Percentiles rank a stretch among this genome's conserved stretches.
Conservation (phyloP, 2,888 invertebrate genomes). For the Thumatha senex region DNA sequence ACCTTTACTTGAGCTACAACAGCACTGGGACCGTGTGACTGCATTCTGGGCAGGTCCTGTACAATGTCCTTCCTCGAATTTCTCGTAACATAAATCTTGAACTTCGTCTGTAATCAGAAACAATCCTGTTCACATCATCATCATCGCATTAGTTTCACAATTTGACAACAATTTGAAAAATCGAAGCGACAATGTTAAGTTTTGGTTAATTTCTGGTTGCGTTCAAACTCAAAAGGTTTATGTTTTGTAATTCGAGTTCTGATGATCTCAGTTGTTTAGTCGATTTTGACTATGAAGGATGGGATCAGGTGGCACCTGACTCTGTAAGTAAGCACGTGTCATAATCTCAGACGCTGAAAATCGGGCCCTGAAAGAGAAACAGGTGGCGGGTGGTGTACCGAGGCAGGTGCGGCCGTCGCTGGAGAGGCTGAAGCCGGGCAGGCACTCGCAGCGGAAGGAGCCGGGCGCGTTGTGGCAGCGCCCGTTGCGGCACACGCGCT, state of each 20-base stretch:
- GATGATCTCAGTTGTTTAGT: too few species aligned
- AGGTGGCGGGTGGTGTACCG: slow-evolving; percentile 69
- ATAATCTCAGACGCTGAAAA: background rate
- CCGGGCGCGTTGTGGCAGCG: slow-evolving; percentile 91
- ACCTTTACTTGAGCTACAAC: slow-evolving; percentile 87
- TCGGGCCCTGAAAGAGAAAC: too few species aligned
- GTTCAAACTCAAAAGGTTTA: too few species aligned
- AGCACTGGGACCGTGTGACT: slow-evolving; percentile 93
- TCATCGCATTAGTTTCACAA: background rate
- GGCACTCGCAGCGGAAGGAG: slow-evolving; percentile 91
- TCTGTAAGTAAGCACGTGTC: background rate
- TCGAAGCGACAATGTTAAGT: too few species aligned
- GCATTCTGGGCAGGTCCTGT: slow-evolving; percentile 89
- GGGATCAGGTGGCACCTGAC: too few species aligned
- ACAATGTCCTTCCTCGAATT: slow-evolving; percentile 90
- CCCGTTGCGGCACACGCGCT: slow-evolving; percentile 90
- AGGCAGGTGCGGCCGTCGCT: slow-evolving; percentile 91
- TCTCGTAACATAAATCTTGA: slow-evolving; percentile 91
- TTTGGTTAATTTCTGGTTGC: too few species aligned
- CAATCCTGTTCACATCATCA: background rate
- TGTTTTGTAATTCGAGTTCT: too few species aligned
- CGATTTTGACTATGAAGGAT: too few species aligned
- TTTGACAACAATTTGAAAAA: too few species aligned
- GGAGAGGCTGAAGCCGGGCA: slow-evolving; percentile 90
- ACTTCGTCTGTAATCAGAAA: slow-evolving; percentile 86